Evolutionary conservation across 1,140 invertebrate species (phyloP).

Genomic region (Cotesia glomerata): DNA sequence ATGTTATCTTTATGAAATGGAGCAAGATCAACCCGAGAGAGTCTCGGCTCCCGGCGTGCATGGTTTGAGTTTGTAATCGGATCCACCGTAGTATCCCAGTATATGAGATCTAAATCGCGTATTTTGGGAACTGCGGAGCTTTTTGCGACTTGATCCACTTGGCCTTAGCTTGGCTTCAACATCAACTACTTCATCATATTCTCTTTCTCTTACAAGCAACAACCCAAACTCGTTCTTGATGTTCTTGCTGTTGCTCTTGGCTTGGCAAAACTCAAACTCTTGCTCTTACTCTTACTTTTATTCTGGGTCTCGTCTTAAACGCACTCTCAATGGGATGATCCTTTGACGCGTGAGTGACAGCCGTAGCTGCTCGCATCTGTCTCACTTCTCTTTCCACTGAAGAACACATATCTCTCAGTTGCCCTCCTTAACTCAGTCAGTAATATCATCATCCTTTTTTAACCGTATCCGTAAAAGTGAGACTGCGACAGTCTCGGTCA

Average conservation of each 20-base stretch:
- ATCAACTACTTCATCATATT: no score
- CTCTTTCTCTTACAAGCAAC: background rate
- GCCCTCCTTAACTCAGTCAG: slow-evolving; percentile 24
- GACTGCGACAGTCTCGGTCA: slow-evolving; percentile 22
- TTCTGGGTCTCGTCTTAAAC: slow-evolving; percentile 5
- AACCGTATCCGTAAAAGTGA: slow-evolving; percentile 11
- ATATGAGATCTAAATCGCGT: slow-evolving; percentile 26
- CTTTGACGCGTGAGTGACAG: slow-evolving; percentile 57
- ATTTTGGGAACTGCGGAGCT: slow-evolving; percentile 22
- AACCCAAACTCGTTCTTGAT: background rate
- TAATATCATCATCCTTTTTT: slow-evolving; percentile 36
- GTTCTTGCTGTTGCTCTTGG: background rate
- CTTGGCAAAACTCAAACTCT: background rate
- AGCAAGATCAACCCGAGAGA: no score
- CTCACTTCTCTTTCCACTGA: slow-evolving; percentile 37
- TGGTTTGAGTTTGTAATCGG: slow-evolving; percentile 21
- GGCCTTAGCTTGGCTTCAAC: background rate
- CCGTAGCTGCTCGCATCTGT: slow-evolving; percentile 48
- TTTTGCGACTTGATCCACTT: slow-evolving; percentile 18
- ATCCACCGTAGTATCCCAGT: background rate
- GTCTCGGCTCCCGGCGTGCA: no score
- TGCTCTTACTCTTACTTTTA: background rate
- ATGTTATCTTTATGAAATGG: no score
- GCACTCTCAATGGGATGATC: slow-evolving; percentile 35
- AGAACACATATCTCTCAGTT: slow-evolving; percentile 41